Evolutionary conservation across 23 tunicate species (phyloP).

Genomic region (Trididemnum nubilum): DNA sequence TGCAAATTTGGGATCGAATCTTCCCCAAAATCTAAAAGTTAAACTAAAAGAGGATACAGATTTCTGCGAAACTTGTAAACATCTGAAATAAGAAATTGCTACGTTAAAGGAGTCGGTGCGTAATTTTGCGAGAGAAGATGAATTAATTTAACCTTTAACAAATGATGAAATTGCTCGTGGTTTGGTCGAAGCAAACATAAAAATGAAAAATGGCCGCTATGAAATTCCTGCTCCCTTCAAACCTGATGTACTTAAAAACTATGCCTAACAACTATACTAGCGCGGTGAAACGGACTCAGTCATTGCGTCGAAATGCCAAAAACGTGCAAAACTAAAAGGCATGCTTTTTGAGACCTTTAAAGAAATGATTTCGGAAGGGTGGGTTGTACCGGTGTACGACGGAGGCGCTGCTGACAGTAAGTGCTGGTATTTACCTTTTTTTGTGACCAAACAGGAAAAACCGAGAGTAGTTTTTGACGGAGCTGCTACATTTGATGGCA

Average conservation of each 20-base stretch:
- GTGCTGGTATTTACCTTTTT: constrained; percentile 9
- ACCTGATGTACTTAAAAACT: background rate
- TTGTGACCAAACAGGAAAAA: constrained; percentile 5
- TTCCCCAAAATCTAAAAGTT: no score
- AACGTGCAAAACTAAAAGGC: background rate
- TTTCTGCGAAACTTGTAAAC: no score
- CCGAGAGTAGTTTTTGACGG: constrained; percentile 19
- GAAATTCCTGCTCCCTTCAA: constrained; percentile 6
- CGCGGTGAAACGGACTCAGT: background rate
- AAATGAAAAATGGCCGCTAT: background rate
- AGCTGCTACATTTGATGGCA: background rate
- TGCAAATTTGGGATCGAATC: no score
- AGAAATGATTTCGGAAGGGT: background rate
- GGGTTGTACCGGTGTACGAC: background rate
- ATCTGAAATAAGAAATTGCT: no score
- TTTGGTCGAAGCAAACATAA: background rate
- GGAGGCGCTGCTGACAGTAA: no score
- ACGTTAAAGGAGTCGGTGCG: no score
- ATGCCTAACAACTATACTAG: constrained; percentile 3
- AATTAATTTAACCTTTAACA: background rate
- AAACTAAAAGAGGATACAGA: no score
- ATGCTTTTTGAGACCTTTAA: background rate
- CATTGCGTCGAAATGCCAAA: background rate
- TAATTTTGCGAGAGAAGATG: no score
- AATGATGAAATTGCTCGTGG: background rate